Conservation (phyloP, 2,797 vertebrate species). For the Brotula barbata region DNA sequence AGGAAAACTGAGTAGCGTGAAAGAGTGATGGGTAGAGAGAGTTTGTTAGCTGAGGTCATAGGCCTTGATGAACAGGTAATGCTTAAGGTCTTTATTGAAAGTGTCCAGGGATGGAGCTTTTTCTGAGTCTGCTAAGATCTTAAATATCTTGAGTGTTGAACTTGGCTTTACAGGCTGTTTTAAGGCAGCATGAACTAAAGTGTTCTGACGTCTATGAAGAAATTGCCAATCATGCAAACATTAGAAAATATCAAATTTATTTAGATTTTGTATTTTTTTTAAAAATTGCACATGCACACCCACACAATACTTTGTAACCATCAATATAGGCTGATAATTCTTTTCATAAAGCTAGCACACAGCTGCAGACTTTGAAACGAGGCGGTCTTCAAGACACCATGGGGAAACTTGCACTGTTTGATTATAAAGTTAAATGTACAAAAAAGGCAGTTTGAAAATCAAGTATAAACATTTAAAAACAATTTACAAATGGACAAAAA, state of each 20-base stretch:
- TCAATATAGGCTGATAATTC: constrained; percentile 85
- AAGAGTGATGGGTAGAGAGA: no score
- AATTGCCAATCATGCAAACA: constrained; percentile 40
- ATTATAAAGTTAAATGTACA: constrained; percentile 98
- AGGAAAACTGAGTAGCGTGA: no score
- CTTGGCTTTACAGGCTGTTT: no score
- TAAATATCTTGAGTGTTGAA: no score
- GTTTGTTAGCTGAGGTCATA: no score
- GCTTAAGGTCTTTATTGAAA: no score
- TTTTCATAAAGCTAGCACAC: constrained; percentile 90
- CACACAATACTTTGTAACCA: constrained; percentile 90
- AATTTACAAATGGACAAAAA: constrained; percentile 98
- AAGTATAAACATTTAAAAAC: constrained; percentile 99
- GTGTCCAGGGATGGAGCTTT: no score
- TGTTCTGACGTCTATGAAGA: no score
- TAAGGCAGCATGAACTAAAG: no score
- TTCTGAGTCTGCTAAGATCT: no score
- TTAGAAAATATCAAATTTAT: constrained; percentile 99
- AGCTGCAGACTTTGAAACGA: constrained; percentile 86
- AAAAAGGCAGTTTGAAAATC: constrained; percentile 99
- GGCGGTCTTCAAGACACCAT: constrained; percentile 93
- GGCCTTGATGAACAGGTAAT: no score
- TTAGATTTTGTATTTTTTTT: constrained; percentile 78
- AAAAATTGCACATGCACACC: constrained; percentile 95
- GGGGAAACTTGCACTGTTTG: constrained; percentile 90